Conservation (phyloP, 2,888 invertebrate species). For the Lasioglossum figueresi region DNA sequence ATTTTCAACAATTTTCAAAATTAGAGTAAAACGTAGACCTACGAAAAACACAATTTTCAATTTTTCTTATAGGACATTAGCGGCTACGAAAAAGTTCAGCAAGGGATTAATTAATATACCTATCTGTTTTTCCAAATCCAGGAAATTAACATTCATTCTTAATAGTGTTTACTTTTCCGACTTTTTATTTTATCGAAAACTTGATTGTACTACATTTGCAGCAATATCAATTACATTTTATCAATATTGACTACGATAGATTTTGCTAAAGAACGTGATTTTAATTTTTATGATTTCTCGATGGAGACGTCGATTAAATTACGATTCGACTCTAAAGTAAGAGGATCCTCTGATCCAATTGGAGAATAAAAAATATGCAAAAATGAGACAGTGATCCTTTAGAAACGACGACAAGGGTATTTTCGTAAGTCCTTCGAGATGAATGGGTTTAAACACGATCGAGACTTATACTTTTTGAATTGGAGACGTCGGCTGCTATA, state of each 20-base stretch:
- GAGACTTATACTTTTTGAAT: slow-evolving; percentile 66
- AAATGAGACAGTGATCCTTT: slow-evolving; percentile 30
- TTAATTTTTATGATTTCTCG: not conserved
- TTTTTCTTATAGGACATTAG: not conserved
- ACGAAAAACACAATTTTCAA: not conserved
- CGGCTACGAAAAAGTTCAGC: not conserved
- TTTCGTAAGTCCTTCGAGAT: slow-evolving; percentile 51
- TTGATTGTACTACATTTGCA: not conserved
- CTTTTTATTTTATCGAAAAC: not conserved
- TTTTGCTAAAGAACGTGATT: not conserved
- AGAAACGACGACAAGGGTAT: slow-evolving; percentile 41
- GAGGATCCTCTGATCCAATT: slow-evolving; percentile 1
- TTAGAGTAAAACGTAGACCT: not conserved
- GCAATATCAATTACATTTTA: not conserved
- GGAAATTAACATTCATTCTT: not conserved
- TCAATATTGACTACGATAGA: not conserved
- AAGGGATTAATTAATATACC: not conserved
- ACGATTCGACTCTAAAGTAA: slow-evolving; percentile 1
- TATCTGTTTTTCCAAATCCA: not conserved
- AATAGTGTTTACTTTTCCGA: not conserved
- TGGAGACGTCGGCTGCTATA: slow-evolving; percentile 80
- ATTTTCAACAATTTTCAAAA: not conserved
- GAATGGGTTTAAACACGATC: slow-evolving; percentile 52
- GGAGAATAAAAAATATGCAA: slow-evolving; percentile 17
- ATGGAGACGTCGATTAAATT: not conserved